Evolutionary conservation across 2,797 vertebrate genomes (phyloP).

Genomic region (Martes flavigula): DNA sequence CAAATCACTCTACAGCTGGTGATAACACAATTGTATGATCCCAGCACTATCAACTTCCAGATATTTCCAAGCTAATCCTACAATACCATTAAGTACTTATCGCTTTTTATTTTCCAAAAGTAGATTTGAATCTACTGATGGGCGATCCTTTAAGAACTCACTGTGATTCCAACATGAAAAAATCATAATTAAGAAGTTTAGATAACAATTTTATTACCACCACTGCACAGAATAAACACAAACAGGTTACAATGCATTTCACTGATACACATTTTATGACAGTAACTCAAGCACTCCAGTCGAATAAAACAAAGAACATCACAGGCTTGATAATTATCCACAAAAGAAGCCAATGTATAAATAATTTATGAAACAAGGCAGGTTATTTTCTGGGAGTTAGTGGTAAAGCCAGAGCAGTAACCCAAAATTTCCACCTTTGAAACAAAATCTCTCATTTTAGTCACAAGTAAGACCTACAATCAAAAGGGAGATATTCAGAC

Average conservation of each 20-base stretch:
- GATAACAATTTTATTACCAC: not conserved
- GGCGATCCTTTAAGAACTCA: not conserved
- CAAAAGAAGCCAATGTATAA: not conserved
- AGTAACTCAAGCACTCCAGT: not conserved
- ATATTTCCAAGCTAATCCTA: conserved; percentile 37
- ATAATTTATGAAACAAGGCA: not conserved
- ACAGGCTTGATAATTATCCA: not conserved
- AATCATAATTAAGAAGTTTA: conserved; percentile 10
- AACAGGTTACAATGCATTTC: not conserved
- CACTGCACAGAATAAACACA: not conserved
- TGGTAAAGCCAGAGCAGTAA: not conserved
- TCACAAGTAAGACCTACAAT: not conserved
- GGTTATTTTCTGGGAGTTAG: not conserved
- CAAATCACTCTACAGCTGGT: not conserved
- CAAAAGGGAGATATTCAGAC: not conserved
- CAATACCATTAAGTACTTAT: conserved; percentile 18
- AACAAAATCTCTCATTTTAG: not conserved
- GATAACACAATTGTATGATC: not conserved
- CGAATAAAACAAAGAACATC: conserved; percentile 9
- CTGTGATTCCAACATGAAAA: not conserved
- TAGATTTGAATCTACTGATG: conserved; percentile 6
- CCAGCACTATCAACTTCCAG: not conserved
- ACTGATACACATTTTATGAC: not conserved
- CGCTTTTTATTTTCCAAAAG: conserved; percentile 44
- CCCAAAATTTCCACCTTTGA: not conserved